Evolutionary conservation across 2,888 invertebrate genomes (phyloP).

Genomic region (Ophraella communa): DNA sequence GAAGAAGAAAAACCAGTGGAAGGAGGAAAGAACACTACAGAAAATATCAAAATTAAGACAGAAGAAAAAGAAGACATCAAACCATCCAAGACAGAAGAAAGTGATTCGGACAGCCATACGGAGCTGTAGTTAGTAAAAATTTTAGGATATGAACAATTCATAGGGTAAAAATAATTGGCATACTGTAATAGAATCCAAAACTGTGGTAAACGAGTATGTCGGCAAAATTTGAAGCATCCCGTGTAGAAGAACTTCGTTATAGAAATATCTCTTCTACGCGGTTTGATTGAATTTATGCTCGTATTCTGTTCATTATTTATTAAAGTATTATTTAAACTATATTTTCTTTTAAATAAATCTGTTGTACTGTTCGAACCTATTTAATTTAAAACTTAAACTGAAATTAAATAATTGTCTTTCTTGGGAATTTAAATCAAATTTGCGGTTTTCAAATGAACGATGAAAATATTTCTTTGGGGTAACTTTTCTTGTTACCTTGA

Average conservation of each 20-base stretch:
- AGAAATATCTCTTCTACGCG: not conserved
- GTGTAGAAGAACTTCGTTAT: not conserved
- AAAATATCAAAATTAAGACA: not conserved
- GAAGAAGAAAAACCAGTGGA: conserved; percentile 11
- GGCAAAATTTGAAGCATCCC: not conserved
- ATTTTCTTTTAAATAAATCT: conserved; percentile 2
- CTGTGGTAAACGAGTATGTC: not conserved
- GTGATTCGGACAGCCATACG: conserved; percentile 45
- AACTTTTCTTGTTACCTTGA: too few species aligned
- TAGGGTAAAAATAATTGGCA: conserved; percentile 19
- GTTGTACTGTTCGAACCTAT: not conserved
- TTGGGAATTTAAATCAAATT: not conserved
- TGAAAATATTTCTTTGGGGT: too few species aligned
- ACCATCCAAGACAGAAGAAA: conserved; percentile 41
- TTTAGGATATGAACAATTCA: conserved; percentile 25
- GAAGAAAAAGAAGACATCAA: conserved; percentile 34
- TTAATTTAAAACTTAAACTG: not conserved
- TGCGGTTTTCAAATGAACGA: too few species aligned
- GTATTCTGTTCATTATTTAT: not conserved
- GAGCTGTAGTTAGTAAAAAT: conserved; percentile 48
- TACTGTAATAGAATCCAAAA: not conserved
- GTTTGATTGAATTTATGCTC: not conserved
- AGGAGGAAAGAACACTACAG: not conserved
- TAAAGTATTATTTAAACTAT: conserved; percentile 7
- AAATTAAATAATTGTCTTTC: not conserved